Evolutionary conservation across 2,888 invertebrate species (phyloP).

Genomic region (Lamellibrachia columna): DNA sequence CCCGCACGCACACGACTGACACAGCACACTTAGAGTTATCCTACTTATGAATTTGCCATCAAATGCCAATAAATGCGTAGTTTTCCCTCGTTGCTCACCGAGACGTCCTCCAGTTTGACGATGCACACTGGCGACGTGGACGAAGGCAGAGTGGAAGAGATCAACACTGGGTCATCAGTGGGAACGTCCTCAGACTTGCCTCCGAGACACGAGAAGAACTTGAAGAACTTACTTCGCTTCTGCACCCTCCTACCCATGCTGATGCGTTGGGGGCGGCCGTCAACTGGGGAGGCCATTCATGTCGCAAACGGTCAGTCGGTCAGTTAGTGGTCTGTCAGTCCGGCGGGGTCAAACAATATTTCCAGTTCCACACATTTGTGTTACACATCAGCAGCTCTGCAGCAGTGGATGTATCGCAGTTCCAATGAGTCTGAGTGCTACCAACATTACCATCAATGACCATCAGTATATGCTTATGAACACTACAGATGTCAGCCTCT

Average conservation of each 20-base stretch:
- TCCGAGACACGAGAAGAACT: slow-evolving; percentile 40
- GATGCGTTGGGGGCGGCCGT: neutral
- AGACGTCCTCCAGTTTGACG: neutral
- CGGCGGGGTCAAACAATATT: neutral
- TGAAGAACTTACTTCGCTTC: slow-evolving; percentile 39
- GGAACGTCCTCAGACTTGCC: slow-evolving; percentile 35
- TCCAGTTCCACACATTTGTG: neutral
- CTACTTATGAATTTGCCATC: neutral
- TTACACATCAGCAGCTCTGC: neutral
- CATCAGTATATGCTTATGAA: neutral
- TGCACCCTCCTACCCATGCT: slow-evolving; percentile 28
- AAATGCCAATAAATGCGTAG: neutral
- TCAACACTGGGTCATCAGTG: slow-evolving; percentile 23
- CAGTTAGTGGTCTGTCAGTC: neutral
- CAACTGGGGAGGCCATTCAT: neutral
- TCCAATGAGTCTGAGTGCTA: neutral
- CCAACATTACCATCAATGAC: neutral
- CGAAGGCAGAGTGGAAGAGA: slow-evolving; percentile 31
- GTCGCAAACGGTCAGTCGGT: neutral
- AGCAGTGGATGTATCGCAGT: neutral
- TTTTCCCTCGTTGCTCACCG: neutral
- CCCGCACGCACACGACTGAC: slow-evolving; percentile 28
- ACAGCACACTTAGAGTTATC: neutral
- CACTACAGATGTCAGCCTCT: neutral
- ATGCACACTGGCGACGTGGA: slow-evolving; percentile 24